A percentile compares a stretch with the other conserved stretches of the same genome.
phyloP scores from a whole-genome alignment of 2,888 invertebrate species.

The Ornithoptera alexandrae region DNA sequence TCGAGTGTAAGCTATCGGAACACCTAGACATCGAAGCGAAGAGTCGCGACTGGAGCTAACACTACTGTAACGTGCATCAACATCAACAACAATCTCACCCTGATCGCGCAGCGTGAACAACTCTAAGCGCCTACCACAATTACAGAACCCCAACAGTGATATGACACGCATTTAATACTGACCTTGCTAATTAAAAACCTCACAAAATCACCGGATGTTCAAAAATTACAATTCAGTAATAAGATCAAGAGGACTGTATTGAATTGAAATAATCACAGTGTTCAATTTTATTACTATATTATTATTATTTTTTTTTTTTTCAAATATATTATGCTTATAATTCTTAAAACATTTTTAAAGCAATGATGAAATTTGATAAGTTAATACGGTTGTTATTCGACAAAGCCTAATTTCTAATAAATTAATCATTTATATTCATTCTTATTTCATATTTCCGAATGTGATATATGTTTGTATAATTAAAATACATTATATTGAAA shows the following conservation, averaged over 20 bases:
- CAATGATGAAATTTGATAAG: constrained; percentile 48
- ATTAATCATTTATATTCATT: constrained; percentile 19
- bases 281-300: background rate
- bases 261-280: constrained; percentile 1
- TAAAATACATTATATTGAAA: constrained; percentile 22
- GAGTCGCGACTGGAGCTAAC: constrained; percentile 46
- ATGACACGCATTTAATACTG: constrained; percentile 52
- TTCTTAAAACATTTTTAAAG: constrained; percentile 39
- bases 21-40: constrained; percentile 68
- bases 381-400: constrained; percentile 63
- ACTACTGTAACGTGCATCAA: constrained; percentile 62
- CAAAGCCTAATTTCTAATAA: constrained; percentile 19
- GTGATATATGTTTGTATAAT: constrained; percentile 23
- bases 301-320: background rate
- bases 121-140: constrained; percentile 54
- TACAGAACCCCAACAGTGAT: constrained; percentile 65
- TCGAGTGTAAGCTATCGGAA: constrained; percentile 61
- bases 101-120: constrained; percentile 20
- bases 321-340: constrained; percentile 24
- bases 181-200: constrained; percentile 49
- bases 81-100: constrained; percentile 46
- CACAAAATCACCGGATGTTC: constrained; percentile 39
- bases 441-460: constrained; percentile 24
- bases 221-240: background rate
- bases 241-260: background rate